Conservation (phyloP, 23 tunicate genomes). For the Oikopleura albicans region DNA sequence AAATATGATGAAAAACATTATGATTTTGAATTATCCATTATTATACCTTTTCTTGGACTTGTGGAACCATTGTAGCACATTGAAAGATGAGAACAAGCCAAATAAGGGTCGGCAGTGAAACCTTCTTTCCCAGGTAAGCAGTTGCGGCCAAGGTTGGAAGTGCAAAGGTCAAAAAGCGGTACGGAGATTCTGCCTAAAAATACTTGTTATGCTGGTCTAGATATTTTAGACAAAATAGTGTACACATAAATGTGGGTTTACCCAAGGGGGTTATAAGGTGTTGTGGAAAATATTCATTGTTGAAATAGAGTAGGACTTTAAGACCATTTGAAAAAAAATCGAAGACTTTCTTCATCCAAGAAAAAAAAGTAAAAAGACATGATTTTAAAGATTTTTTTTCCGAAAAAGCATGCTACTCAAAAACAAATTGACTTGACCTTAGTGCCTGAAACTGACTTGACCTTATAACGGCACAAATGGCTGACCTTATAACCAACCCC, state of each 20-base stretch:
- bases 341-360: too few species aligned
- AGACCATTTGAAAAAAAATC: background rate
- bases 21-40: too few species aligned
- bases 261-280: background rate
- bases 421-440: too few species aligned
- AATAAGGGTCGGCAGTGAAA: background rate
- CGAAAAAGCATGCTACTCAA: too few species aligned
- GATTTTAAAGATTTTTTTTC: too few species aligned
- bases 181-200: background rate
- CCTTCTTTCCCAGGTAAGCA: background rate
- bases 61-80: background rate
- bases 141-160: conserved; percentile 5
- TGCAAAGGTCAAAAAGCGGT: background rate
- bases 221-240: too few species aligned
- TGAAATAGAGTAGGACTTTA: background rate
- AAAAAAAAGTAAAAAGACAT: too few species aligned
- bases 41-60: background rate
- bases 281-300: background rate
- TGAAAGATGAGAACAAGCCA: background rate
- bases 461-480: too few species aligned
- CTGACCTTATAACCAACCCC: too few species aligned
- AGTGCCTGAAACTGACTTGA: too few species aligned
- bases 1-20: too few species aligned
- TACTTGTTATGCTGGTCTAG: too few species aligned
- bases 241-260: background rate